Percentiles rank a stretch among this genome's conserved stretches.
Conservation (phyloP, 1,140 invertebrate species). For the Philotrypesis tridentata region DNA sequence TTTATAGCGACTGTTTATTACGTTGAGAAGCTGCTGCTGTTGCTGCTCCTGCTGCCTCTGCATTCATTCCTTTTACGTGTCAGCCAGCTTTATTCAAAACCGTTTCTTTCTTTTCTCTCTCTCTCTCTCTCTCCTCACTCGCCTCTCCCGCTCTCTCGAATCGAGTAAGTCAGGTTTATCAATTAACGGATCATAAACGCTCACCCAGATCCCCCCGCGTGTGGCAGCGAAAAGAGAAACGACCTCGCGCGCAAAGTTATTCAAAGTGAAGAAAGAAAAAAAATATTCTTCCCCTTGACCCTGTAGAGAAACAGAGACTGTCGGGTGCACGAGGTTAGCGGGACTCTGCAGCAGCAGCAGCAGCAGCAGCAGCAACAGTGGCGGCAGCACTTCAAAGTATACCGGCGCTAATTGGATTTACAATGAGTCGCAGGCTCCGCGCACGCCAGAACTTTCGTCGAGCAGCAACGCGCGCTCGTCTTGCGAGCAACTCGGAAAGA, state of each 20-base stretch:
- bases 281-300: slow-evolving; percentile 54
- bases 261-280: slow-evolving; percentile 53
- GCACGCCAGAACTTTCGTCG: slow-evolving; percentile 15
- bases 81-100: not conserved
- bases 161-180: not conserved
- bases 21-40: not conserved
- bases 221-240: slow-evolving; percentile 14
- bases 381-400: slow-evolving; percentile 57
- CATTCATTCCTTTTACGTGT: slow-evolving; percentile 8
- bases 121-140: too few species aligned
- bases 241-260: slow-evolving; percentile 38
- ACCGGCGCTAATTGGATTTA: slow-evolving; percentile 61
- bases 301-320: not conserved
- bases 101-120: not conserved
- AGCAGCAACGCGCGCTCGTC: not conserved
- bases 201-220: not conserved
- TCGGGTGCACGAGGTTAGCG: slow-evolving; percentile 48
- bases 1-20: slow-evolving; percentile 36
- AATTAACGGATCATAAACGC: not conserved
- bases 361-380: not conserved
- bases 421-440: slow-evolving; percentile 52
- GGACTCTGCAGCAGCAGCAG: slow-evolving; percentile 37
- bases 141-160: too few species aligned
- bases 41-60: not conserved
- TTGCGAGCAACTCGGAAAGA: not conserved